phyloP scores from a whole-genome alignment of 2,888 invertebrate genomes.

The Athalia cordata region DNA sequence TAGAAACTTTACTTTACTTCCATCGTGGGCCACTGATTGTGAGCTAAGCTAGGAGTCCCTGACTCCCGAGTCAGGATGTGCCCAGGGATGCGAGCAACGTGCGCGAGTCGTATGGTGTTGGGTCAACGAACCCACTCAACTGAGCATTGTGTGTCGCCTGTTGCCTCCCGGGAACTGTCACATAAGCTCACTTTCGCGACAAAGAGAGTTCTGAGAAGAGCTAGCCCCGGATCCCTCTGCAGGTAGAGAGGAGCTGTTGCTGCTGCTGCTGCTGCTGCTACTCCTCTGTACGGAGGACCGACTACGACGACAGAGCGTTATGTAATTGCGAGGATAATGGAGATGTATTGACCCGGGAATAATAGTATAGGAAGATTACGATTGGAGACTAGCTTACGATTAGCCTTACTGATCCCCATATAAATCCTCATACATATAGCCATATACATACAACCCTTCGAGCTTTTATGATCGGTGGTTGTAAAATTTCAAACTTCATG shows the following conservation, averaged over 20 bases:
- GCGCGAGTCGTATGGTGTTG: conserved; percentile 1
- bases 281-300: not conserved
- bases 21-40: not conserved
- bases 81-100: conserved; percentile 18
- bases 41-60: too few relatives aligned
- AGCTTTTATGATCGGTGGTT: too few relatives aligned
- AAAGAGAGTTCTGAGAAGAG: conserved; percentile 46
- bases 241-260: too few relatives aligned
- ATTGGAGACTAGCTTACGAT: conserved; percentile 1
- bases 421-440: too few relatives aligned
- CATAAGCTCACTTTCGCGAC: conserved; percentile 55
- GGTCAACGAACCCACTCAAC: conserved; percentile 38
- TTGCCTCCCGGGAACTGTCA: conserved; percentile 56
- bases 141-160: conserved; percentile 45
- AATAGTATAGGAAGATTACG: conserved; percentile 31
- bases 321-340: conserved; percentile 44
- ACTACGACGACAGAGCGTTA: conserved; percentile 22
- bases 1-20: not conserved
- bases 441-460: too few relatives aligned
- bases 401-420: conserved; percentile 7
- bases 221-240: not conserved
- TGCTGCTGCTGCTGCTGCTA: too few relatives aligned
- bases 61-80: not conserved
- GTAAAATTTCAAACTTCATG: too few relatives aligned
- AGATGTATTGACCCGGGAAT: conserved; percentile 41